Conservation (phyloP, 2,113 vertebrate species). For the Myocastor coypus region DNA sequence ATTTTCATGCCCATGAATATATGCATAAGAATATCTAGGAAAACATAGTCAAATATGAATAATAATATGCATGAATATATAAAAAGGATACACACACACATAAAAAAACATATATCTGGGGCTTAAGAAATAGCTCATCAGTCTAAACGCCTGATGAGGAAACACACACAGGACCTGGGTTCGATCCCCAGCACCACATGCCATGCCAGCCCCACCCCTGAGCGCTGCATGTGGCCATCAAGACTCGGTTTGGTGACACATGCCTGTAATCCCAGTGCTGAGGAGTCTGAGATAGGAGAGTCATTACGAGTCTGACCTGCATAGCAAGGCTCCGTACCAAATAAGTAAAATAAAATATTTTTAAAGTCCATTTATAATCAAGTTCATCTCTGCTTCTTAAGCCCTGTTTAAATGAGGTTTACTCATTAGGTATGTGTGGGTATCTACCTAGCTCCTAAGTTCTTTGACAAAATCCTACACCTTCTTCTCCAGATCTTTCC, state of each 20-base stretch:
- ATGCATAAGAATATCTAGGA: neutral
- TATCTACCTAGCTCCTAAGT: neutral
- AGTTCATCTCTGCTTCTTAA: neutral
- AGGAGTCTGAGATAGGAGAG: too few species aligned
- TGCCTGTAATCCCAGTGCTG: too few species aligned
- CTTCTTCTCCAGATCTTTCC: neutral
- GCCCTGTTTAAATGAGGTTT: neutral
- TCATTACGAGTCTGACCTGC: too few species aligned
- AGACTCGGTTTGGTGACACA: too few species aligned
- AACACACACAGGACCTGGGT: too few species aligned
- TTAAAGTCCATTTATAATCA: neutral
- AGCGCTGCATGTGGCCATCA: too few species aligned
- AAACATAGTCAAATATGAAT: neutral
- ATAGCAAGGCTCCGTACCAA: too few species aligned
- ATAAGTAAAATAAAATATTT: too few species aligned
- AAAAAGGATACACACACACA: neutral
- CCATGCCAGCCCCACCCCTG: too few species aligned
- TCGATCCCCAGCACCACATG: too few species aligned
- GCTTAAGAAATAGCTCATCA: too few species aligned
- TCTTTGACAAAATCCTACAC: neutral
- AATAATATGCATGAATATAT: neutral
- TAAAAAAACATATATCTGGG: neutral
- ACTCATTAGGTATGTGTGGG: neutral
- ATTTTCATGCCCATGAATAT: neutral
- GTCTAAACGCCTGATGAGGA: too few species aligned